Evolutionary conservation across 64 coral and sea anemone genomes (phyloP), one percentile per base, ranked within the genome.

Genomic region (Actinia tenebrosa): DNA sequence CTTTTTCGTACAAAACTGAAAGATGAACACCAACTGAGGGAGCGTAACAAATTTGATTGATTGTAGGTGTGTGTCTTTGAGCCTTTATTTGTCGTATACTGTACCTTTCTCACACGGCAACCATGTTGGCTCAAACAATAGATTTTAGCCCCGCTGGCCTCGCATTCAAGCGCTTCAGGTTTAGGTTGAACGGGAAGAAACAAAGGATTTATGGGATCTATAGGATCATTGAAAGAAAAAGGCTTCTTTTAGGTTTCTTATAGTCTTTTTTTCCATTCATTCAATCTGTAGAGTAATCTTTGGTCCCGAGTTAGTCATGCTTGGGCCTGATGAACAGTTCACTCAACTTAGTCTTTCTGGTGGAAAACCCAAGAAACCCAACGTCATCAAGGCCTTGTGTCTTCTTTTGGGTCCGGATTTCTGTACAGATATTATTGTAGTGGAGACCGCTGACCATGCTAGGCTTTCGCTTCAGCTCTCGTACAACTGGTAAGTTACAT

Each of bases 251-350:
- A 37, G 30, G 30, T 37, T 37, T 37, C 69, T n/a, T 5, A n/a
- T 66, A 71, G 0, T 20, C 7, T 26, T 53, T 43, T 72, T 19
- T n/a, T n/a, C 23, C 1, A 8, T 26, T 0, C 22, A n/a, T 20
- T 59, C 37, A 37, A 37, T 77, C 47, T 18, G 0, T 72, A 99
- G 97, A 68, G 97, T 99, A 63, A 87, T 99, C 75, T 99, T 99
- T 91, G 97, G 97, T 68, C 97, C 97, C 17, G 97, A 99, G 72
- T 64, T 99, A 50, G 97, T 99, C 4, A 93, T 99, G 97, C 43
- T 99, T 37, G 93, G 93, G 16, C 97, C 97, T 54, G 97, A 99
- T 66, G 97, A 99, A 87, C 97, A 99, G 86, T 99, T 99, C 68
- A 99, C 97, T 5, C 97, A 99, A 30, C 91, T 99, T 10, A 99